phyloP scores from a whole-genome alignment of 1,140 invertebrate species.

The Amphibalanus amphitrite region DNA sequence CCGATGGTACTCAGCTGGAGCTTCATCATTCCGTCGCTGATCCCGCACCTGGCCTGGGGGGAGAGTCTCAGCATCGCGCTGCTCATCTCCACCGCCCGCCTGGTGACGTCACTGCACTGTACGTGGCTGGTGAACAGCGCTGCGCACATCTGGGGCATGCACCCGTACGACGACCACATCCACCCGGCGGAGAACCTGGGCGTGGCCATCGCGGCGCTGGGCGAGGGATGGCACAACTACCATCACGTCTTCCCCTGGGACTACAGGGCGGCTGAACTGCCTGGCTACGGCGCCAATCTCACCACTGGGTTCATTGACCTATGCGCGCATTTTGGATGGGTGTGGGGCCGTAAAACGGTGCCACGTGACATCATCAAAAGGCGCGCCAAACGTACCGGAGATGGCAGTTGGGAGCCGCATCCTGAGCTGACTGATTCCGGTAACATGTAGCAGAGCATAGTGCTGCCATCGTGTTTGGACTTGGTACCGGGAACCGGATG shows the following conservation, averaged over 20 bases:
- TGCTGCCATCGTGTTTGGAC: no score
- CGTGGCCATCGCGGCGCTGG: constrained; percentile 50
- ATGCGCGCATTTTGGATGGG: constrained; percentile 64
- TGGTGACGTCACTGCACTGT: constrained; percentile 65
- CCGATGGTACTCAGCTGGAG: constrained; percentile 60
- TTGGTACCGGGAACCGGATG: no score
- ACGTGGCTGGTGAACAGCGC: constrained; percentile 94
- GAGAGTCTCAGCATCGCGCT: constrained; percentile 62
- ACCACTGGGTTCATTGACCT: constrained; percentile 74
- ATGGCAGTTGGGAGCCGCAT: no score
- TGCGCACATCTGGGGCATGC: constrained; percentile 77
- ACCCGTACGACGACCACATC: constrained; percentile 72
- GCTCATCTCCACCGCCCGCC: constrained; percentile 66
- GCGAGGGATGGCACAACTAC: constrained; percentile 89
- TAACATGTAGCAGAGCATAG: no score
- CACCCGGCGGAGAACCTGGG: constrained; percentile 52
- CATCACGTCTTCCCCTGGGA: constrained; percentile 94
- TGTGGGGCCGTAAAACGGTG: constrained; percentile 61
- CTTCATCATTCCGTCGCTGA: constrained; percentile 66
- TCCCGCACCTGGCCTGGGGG: constrained; percentile 67
- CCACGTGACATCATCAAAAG: no score
- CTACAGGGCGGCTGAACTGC: constrained; percentile 68
- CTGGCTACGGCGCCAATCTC: constrained; percentile 57
- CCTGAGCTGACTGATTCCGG: no score
- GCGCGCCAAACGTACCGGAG: no score